These are phyloP conservation scores for Bos indicus DNA, from an alignment of 2,113 vertebrate species.

Conservation along the genomic window DNA sequence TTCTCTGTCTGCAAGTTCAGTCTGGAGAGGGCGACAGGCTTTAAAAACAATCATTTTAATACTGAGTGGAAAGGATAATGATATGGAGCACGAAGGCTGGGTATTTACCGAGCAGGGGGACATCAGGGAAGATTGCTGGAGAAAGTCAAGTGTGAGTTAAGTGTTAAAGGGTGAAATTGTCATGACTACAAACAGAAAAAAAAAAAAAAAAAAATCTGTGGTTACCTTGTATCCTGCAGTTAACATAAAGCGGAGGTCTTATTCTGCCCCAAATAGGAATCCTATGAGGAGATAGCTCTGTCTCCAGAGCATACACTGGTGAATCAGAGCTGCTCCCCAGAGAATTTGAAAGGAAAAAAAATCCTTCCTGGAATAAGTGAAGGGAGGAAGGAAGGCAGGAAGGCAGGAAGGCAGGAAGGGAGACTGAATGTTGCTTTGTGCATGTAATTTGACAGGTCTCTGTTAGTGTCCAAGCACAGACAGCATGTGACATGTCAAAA, in stretches of 20 bases:
- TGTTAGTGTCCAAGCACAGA: not conserved
- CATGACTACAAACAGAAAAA: not conserved
- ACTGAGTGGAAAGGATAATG: not conserved
- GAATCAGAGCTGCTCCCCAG: not conserved
- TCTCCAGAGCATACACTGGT: not conserved
- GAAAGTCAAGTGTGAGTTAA: not conserved
- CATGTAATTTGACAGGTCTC: not conserved
- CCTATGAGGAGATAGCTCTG: not conserved
- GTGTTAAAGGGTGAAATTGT: not conserved
- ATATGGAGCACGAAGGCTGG: not conserved
- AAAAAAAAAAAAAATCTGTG: not conserved
- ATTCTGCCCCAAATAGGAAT: not conserved
- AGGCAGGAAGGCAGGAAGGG: not conserved
- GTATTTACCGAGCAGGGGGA: not conserved
- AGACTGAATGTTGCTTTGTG: not conserved
- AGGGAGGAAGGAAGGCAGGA: not conserved
- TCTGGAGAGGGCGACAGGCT: not conserved
- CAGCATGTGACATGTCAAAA: not conserved
- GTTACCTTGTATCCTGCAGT: not conserved
- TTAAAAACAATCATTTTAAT: not conserved
- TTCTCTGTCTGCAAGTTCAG: not conserved
- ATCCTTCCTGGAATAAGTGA: not conserved
- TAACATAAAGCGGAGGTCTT: constrained; percentile 10
- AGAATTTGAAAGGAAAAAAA: not conserved
- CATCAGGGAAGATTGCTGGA: not conserved